Evolutionary conservation across 2,113 vertebrate genomes (phyloP).

Genomic region (Ailuropoda melanoleuca): DNA sequence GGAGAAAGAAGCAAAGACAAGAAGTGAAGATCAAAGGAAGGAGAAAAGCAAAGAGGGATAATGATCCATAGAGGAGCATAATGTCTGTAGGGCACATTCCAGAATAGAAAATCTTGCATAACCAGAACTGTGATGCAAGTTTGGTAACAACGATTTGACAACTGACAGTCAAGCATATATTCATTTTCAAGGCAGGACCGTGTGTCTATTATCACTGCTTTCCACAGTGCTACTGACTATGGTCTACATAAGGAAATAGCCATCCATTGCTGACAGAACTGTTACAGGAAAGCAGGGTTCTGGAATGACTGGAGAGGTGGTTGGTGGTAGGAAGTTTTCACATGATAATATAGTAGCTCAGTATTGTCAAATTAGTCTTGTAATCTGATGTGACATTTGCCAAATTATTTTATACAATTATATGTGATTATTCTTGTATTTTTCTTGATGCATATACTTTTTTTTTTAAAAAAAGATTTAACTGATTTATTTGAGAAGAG

Average conservation of each 20-base stretch:
- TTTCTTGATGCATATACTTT: constrained; percentile 7
- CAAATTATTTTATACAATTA: neutral
- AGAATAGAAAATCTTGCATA: neutral
- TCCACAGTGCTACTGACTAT: neutral
- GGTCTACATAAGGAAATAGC: neutral
- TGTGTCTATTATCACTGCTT: neutral
- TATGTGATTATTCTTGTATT: neutral
- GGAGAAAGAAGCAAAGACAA: neutral
- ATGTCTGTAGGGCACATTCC: neutral
- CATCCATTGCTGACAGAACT: neutral
- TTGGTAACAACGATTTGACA: neutral
- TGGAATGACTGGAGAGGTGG: neutral
- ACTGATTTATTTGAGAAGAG: too few relatives aligned
- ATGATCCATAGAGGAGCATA: neutral
- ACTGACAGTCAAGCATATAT: neutral
- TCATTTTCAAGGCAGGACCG: neutral
- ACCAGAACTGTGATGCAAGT: neutral
- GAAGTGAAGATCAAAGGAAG: neutral
- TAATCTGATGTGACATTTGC: neutral
- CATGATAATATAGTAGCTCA: neutral
- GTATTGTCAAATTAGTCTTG: neutral
- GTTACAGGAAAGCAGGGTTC: neutral
- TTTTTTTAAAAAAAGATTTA: neutral
- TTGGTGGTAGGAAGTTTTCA: neutral
- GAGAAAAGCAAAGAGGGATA: neutral